Evolutionary conservation across 2,888 invertebrate species (phyloP).

Genomic region (Lucinisca nassula): DNA sequence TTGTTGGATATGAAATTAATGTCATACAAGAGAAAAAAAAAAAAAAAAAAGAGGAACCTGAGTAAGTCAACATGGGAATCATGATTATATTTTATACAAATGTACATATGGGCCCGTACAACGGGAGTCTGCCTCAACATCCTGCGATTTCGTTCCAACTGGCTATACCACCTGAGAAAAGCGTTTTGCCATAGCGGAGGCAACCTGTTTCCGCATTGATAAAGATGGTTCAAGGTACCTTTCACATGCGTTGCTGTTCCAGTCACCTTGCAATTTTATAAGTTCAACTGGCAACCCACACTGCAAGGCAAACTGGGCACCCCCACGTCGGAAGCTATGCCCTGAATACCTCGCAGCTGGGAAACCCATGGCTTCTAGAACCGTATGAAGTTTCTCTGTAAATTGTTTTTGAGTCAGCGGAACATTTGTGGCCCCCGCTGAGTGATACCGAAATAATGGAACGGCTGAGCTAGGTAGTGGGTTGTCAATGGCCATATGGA

Average conservation of each 20-base stretch:
- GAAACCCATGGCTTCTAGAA: background rate
- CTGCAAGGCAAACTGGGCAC: background rate
- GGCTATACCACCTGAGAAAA: background rate
- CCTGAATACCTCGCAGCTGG: background rate
- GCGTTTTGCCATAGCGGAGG: background rate
- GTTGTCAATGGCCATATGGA: too few relatives aligned
- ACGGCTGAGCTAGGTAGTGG: background rate
- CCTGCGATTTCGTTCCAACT: background rate
- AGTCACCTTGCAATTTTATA: background rate
- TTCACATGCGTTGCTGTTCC: background rate
- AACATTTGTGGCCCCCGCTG: too few relatives aligned
- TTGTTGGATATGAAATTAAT: background rate
- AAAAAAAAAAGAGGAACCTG: background rate
- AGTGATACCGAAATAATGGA: background rate
- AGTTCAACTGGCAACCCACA: background rate
- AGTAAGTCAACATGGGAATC: background rate
- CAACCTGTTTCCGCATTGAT: background rate
- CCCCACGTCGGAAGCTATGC: constrained; percentile 7
- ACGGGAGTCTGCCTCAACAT: background rate
- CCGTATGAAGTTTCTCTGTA: background rate
- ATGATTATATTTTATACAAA: background rate
- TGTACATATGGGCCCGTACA: background rate
- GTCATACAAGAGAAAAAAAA: background rate
- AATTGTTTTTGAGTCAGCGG: background rate
- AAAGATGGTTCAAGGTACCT: background rate